phyloP scores from a whole-genome alignment of 2,113 vertebrate species.

The Jacana jacana region DNA sequence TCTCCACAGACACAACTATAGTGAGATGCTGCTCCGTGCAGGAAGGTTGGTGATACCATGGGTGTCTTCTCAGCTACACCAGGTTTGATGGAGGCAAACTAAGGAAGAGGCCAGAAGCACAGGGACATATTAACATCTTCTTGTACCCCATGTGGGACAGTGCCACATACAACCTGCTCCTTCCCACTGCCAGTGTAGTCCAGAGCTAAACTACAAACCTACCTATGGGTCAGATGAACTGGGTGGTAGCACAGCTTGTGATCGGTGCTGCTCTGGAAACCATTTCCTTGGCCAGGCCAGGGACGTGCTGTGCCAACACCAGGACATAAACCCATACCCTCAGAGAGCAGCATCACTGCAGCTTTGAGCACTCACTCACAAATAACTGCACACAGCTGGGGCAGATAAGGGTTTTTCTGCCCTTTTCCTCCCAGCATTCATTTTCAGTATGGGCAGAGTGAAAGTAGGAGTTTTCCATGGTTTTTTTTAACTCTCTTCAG shows the following conservation, averaged over 20 bases:
- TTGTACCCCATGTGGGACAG: not conserved
- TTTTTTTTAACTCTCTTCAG: not conserved
- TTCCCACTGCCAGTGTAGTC: fast-evolving
- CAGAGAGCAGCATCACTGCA: not conserved
- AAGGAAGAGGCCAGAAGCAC: not conserved
- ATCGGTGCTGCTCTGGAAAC: not conserved
- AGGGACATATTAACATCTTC: fast-evolving
- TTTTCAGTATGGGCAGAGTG: not conserved
- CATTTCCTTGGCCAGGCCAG: not conserved
- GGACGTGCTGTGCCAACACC: too few relatives aligned
- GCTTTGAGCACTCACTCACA: fast-evolving
- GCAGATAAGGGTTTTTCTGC: not conserved
- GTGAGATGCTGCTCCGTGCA: fast-evolving
- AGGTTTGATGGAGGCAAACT: not conserved
- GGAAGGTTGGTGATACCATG: fast-evolving
- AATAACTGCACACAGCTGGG: not conserved
- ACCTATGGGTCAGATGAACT: fast-evolving
- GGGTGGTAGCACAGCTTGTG: fast-evolving
- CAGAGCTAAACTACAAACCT: not conserved
- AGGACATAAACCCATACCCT: too few relatives aligned
- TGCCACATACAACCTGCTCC: fast-evolving
- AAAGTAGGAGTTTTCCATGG: not conserved
- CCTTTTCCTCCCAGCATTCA: not conserved
- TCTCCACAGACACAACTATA: not conserved
- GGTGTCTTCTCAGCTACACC: not conserved